Base-by-base conservation (phyloP, 2,888 invertebrate genomes). In the Melanotus villosus region DNA sequence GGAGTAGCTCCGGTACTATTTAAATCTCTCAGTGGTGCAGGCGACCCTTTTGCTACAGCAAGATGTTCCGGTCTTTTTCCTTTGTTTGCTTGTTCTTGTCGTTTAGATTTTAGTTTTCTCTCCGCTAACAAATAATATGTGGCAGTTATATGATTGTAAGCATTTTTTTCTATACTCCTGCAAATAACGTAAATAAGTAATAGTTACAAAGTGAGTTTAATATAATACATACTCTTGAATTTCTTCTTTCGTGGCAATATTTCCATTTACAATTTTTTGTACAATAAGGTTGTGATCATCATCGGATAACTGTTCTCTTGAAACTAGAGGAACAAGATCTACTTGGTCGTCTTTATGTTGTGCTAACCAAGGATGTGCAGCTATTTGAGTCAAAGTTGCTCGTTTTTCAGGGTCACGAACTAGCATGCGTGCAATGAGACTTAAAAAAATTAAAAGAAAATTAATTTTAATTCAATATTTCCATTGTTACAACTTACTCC, bases 141-240 rank as follows among this genome's bases (percentile, higher is more conserved):
- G 50, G 99, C 99, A 26, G 99, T 98, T 80, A 99, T 93, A 85
- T 99, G 97, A 87, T 97, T 97, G 86, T 99, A 99, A 82, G 97
- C 96, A 86, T 98, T 96, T 82, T 93, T 94, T 82, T 98, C 97
- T 80, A 99, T 87, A 64, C 97, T 93, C 73, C 95, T 95, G 82
- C 23, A 83, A 72, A 5, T 50, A 59, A 21, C 32, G n/a, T 3
- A 43, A 30, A 50, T n/a, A 21, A 12, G 32, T 32, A 32, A 50
- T 21, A 2, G 10, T 12, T 56, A 67, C 16, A 50, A 38, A 41
- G 7, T 36, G 52, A 5, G 19, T 6, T 6, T 26, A 26, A 26
- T 26, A 26, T 26, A 52, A 14, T 43, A 86, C 90, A 88, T 84
- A 95, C 92, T 95, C 94, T 78, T 95, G 85, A 76, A 99, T 98